phyloP scores from a whole-genome alignment of 2,888 invertebrate genomes.

The Cosmorhoe ocellata region DNA sequence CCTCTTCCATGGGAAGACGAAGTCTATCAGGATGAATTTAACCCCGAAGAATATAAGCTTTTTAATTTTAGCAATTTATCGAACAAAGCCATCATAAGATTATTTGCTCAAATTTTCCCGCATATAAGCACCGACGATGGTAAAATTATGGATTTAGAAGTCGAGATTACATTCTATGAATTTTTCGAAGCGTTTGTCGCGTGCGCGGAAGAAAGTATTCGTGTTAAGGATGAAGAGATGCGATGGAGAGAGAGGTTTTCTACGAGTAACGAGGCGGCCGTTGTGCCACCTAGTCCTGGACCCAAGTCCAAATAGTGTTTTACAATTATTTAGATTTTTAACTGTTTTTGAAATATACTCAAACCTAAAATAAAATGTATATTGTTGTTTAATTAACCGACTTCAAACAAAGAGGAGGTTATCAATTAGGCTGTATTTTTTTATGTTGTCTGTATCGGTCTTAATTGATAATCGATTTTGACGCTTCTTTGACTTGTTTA shows the following conservation, averaged over 20 bases:
- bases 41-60: constrained; percentile 38
- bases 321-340: background rate
- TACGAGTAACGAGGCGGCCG: constrained; percentile 8
- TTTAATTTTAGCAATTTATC: constrained; percentile 66
- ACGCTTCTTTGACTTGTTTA: too few relatives aligned
- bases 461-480: too few relatives aligned
- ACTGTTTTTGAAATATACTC: background rate
- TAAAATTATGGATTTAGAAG: constrained; percentile 71
- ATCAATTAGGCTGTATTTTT: too few relatives aligned
- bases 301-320: constrained; percentile 15
- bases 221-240: constrained; percentile 51
- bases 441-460: too few relatives aligned
- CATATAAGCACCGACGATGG: constrained; percentile 51
- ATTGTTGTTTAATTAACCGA: too few relatives aligned
- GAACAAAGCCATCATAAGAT: constrained; percentile 55
- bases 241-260: constrained; percentile 43
- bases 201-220: constrained; percentile 66
- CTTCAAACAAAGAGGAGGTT: too few relatives aligned
- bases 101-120: constrained; percentile 74
- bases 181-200: constrained; percentile 82
- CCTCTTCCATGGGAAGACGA: constrained; percentile 24
- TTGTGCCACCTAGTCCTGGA: constrained; percentile 2
- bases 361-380: too few relatives aligned
- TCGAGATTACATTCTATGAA: constrained; percentile 82
- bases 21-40: constrained; percentile 16